A percentile compares a stretch with the other conserved stretches of the same genome.
Conservation (phyloP, 1,140 invertebrate genomes). For the Microplitis demolitor region DNA sequence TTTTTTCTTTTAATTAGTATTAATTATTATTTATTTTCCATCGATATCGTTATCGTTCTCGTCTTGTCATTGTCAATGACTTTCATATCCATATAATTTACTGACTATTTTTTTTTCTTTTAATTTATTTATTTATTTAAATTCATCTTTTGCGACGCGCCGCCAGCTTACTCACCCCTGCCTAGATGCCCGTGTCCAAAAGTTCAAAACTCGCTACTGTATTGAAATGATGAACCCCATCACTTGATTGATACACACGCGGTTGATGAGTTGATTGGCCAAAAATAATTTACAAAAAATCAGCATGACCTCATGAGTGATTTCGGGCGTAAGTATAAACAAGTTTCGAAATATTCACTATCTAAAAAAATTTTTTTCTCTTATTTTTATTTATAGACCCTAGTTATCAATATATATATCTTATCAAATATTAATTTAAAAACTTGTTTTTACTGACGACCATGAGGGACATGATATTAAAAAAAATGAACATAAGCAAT, state of each 20-base stretch:
- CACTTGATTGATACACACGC: slow-evolving; percentile 44
- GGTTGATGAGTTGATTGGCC: slow-evolving; percentile 45
- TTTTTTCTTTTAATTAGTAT: slow-evolving; percentile 3
- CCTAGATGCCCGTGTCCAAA: slow-evolving; percentile 46
- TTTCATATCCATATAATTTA: slow-evolving; percentile 20
- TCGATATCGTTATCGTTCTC: slow-evolving; percentile 4
- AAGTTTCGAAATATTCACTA: no score
- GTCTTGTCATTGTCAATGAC: slow-evolving; percentile 18
- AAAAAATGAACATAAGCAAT: slow-evolving; percentile 51
- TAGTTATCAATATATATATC: not conserved
- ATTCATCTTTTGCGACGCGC: slow-evolving; percentile 47
- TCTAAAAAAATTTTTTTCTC: not conserved
- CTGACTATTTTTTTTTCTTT: slow-evolving; percentile 2
- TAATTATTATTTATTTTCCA: slow-evolving; percentile 8
- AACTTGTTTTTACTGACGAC: slow-evolving; percentile 30
- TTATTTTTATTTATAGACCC: not conserved
- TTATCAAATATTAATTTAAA: not conserved
- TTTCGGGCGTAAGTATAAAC: slow-evolving; percentile 28
- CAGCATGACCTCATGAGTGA: slow-evolving; percentile 51
- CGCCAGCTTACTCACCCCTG: slow-evolving; percentile 57
- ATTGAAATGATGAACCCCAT: slow-evolving; percentile 36
- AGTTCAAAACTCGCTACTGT: slow-evolving; percentile 42
- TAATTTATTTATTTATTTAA: slow-evolving; percentile 6
- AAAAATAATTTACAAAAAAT: slow-evolving; percentile 55
- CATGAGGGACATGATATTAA: slow-evolving; percentile 41